These are phyloP conservation scores for Hybognathus amarus DNA, from an alignment of 2,797 vertebrate genomes.

Conservation along the genomic window DNA sequence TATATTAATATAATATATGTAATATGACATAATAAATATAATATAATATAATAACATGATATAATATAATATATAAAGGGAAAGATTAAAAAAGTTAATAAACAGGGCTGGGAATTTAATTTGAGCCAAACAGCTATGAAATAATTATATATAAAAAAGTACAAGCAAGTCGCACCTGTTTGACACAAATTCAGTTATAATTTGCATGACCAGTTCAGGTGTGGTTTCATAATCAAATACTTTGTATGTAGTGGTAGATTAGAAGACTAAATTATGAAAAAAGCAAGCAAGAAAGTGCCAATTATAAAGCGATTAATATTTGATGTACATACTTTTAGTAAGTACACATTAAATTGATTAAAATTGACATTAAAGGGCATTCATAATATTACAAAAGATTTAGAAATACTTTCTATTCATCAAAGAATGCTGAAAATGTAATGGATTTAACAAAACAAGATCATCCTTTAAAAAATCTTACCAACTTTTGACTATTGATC, in stretches of 20 bases:
- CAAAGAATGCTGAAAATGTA: not conserved
- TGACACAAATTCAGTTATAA: not conserved
- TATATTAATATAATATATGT: not conserved
- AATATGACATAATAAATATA: not conserved
- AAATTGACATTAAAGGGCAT: not conserved
- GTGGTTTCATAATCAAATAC: not conserved
- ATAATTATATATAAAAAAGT: not conserved
- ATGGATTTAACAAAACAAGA: not conserved
- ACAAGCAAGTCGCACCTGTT: not conserved
- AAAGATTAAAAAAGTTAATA: not conserved
- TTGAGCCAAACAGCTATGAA: not conserved
- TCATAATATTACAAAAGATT: not conserved
- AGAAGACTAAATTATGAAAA: not conserved
- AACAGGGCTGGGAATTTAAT: not conserved
- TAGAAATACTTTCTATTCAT: not conserved
- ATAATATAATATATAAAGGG: not conserved
- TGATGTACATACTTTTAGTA: not conserved
- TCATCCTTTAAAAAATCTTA: not conserved
- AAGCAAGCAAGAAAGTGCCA: not conserved
- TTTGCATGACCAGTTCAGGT: constrained; percentile 22
- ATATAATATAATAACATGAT: not conserved
- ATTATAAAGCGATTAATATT: not conserved
- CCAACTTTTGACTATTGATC: not conserved
- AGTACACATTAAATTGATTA: too few species aligned
- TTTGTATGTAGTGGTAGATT: not conserved